phyloP scores from a whole-genome alignment of 2,797 vertebrate genomes.

The Acestrorhynchus altus region DNA sequence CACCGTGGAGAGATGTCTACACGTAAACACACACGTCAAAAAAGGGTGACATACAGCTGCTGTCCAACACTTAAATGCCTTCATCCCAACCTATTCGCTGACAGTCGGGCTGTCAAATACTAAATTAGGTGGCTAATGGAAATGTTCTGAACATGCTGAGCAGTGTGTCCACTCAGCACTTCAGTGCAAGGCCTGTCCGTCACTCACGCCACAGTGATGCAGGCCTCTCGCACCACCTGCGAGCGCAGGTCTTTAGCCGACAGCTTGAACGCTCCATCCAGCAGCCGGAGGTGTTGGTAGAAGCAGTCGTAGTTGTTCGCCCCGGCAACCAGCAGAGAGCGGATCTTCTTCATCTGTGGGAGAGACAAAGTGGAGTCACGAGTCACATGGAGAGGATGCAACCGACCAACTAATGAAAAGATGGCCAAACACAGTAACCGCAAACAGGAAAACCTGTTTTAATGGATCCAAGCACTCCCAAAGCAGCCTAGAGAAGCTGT shows the following conservation, averaged over 20 bases:
- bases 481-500: not conserved
- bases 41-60: not conserved
- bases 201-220: conserved; percentile 97
- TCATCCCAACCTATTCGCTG: not conserved
- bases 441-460: not conserved
- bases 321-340: conserved; percentile 92
- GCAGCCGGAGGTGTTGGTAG: conserved; percentile 93
- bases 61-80: not conserved
- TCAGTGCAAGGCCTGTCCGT: not conserved
- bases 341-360: conserved; percentile 90
- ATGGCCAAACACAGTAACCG: not conserved
- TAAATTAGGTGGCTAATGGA: conserved; percentile 23
- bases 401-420: not conserved
- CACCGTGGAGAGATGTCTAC: conserved; percentile 88
- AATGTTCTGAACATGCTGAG: conserved; percentile 5
- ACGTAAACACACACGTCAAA: not conserved
- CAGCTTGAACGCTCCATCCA: conserved; percentile 96
- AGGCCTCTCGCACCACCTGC: conserved; percentile 96
- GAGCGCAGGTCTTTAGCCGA: conserved; percentile 97
- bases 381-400: not conserved
- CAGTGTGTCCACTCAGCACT: not conserved
- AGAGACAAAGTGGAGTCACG: conserved; percentile 50
- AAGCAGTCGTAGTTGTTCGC: conserved; percentile 92
- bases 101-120: not conserved
- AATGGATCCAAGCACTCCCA: not conserved